A percentile compares a stretch with the other conserved stretches of the same genome.
Evolutionary conservation across 1,140 invertebrate genomes (phyloP).

Genomic region (Brachionus koreanus): DNA sequence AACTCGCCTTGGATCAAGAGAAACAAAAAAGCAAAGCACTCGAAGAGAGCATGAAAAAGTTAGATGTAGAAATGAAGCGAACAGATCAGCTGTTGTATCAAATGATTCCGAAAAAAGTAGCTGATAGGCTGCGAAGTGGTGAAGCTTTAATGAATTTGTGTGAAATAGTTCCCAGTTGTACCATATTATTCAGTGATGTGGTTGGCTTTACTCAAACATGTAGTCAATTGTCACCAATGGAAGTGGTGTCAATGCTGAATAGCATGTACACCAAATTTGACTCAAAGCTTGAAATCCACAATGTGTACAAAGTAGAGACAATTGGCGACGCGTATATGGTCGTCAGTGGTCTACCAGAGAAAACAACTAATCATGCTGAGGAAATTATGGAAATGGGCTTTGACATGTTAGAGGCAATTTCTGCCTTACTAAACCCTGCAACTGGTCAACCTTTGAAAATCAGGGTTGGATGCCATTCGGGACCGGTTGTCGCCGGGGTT

Average conservation of each 20-base stretch:
- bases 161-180: slow-evolving; percentile 90
- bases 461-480: slow-evolving; percentile 64
- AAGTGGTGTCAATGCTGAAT: slow-evolving; percentile 93
- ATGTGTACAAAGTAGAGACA: slow-evolving; percentile 93
- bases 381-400: slow-evolving; percentile 56
- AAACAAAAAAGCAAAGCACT: slow-evolving; percentile 92
- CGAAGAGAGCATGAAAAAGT: slow-evolving; percentile 88
- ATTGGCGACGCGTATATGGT: slow-evolving; percentile 97
- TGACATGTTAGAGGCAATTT: slow-evolving; percentile 80
- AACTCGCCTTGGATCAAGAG: slow-evolving; percentile 86
- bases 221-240: slow-evolving; percentile 83
- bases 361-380: slow-evolving; percentile 50
- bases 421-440: slow-evolving; percentile 79
- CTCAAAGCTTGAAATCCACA: slow-evolving; percentile 80
- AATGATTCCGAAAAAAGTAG: slow-evolving; percentile 92
- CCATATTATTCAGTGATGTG: slow-evolving; percentile 91
- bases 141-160: slow-evolving; percentile 90
- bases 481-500: slow-evolving; percentile 38
- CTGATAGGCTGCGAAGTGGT: slow-evolving; percentile 79
- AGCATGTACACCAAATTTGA: slow-evolving; percentile 61
- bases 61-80: slow-evolving; percentile 89
- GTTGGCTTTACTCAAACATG: slow-evolving; percentile 95
- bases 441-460: slow-evolving; percentile 83
- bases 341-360: slow-evolving; percentile 53
- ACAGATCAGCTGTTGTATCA: slow-evolving; percentile 93